These are phyloP conservation scores for Strigamia transsilvanica DNA, from an alignment of 2,888 invertebrate genomes.

Conservation along the genomic window DNA sequence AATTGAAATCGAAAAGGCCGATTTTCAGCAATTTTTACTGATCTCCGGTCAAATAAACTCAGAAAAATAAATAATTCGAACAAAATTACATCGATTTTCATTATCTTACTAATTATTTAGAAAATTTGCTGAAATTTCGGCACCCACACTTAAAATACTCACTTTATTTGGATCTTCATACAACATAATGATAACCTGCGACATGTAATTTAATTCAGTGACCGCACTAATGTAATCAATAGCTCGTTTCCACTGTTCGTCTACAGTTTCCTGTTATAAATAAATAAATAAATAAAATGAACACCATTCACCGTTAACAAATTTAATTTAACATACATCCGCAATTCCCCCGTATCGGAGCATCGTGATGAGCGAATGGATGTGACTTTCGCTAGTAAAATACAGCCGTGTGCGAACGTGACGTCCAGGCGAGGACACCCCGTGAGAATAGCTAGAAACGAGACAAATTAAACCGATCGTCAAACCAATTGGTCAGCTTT, in stretches of 20 bases:
- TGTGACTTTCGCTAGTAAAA: conserved; percentile 99
- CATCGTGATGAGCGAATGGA: conserved; percentile 95
- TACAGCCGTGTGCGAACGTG: conserved; percentile 98
- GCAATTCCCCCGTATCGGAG: conserved; percentile 90
- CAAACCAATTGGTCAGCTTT: not conserved
- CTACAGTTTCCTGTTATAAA: conserved; percentile 73
- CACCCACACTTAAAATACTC: not conserved
- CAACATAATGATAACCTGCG: conserved; percentile 97
- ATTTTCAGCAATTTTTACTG: no score
- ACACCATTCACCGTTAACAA: not conserved
- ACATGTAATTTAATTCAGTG: conserved; percentile 98
- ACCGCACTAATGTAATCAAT: conserved; percentile 99
- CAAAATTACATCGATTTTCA: no score
- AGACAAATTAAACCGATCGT: not conserved
- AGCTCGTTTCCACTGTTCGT: conserved; percentile 97
- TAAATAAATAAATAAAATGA: not conserved
- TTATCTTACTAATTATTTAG: no score
- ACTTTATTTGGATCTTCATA: conserved; percentile 97
- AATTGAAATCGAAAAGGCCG: no score
- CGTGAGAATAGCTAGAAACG: conserved; percentile 83
- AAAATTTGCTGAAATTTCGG: no score
- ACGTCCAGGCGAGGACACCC: conserved; percentile 96
- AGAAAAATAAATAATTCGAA: no score
- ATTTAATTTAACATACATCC: conserved; percentile 73
- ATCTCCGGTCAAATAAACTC: no score